phyloP scores from a whole-genome alignment of 2,888 invertebrate species.

The Drosophila anomalata region DNA sequence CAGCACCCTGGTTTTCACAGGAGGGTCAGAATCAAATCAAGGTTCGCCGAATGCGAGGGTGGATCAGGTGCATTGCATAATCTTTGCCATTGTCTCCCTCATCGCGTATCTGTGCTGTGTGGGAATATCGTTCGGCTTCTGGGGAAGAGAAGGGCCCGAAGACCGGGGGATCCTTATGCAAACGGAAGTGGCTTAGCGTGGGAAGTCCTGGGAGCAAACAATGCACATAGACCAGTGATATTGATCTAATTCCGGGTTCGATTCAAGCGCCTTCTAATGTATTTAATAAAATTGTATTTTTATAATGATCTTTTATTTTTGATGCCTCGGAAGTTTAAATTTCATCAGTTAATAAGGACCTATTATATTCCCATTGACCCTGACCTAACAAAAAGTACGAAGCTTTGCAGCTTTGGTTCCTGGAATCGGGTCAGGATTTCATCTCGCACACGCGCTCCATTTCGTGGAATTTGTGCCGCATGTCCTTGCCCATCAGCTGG shows the following conservation, averaged over 20 bases:
- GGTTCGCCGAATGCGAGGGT: conserved; percentile 47
- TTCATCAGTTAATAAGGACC: background rate
- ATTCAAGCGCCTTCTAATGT: background rate
- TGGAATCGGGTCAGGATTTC: conserved; percentile 32
- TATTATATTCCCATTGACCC: background rate
- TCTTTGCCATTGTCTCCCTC: conserved; percentile 36
- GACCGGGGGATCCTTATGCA: conserved; percentile 2
- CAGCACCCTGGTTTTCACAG: conserved; percentile 26
- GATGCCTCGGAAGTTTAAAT: background rate
- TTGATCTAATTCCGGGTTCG: conserved; percentile 13
- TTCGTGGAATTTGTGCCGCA: conserved; percentile 58
- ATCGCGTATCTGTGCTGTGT: conserved; percentile 35
- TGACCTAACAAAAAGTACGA: conserved; percentile 10
- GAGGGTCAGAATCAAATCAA: conserved; percentile 35
- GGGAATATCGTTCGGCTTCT: conserved; percentile 50
- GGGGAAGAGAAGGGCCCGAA: background rate
- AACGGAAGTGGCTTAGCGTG: conserved; percentile 48
- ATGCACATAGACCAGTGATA: conserved; percentile 8
- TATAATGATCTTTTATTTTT: background rate
- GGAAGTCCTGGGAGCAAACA: conserved; percentile 34
- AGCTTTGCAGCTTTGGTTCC: conserved; percentile 61
- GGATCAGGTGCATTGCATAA: conserved; percentile 74
- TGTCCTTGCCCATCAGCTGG: conserved; percentile 57
- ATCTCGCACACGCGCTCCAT: conserved; percentile 13
- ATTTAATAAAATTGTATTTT: background rate